Evolutionary conservation across 2,888 invertebrate species (phyloP).

Genomic region (Lasius platythorax): DNA sequence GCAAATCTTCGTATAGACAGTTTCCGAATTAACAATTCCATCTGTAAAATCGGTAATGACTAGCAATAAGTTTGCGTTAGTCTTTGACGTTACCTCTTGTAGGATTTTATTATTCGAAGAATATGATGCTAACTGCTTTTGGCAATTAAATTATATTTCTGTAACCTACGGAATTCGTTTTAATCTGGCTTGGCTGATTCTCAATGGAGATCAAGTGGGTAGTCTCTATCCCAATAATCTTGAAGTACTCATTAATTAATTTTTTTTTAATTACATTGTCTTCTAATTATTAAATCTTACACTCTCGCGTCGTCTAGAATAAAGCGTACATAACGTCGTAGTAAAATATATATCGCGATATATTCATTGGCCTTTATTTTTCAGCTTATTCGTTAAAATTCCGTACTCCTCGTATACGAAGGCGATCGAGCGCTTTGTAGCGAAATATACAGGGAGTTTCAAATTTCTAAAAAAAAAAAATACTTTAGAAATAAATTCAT

Average conservation of each 20-base stretch:
- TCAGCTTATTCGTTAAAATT: constrained; percentile 11
- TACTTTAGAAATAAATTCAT: neutral
- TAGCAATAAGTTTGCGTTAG: neutral
- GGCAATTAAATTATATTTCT: constrained; percentile 14
- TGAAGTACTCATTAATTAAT: neutral
- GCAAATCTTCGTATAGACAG: neutral
- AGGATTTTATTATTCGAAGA: neutral
- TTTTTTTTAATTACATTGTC: neutral
- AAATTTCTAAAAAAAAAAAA: neutral
- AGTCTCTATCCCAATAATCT: neutral
- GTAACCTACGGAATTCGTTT: neutral
- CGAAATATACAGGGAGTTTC: neutral
- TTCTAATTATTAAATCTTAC: neutral
- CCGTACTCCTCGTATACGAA: constrained; percentile 8
- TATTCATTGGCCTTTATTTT: constrained; percentile 37
- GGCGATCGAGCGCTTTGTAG: neutral
- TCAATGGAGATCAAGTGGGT: neutral
- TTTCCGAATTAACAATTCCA: neutral
- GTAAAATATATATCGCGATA: constrained; percentile 69
- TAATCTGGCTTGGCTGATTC: neutral
- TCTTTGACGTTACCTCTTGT: neutral
- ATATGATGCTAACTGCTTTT: neutral
- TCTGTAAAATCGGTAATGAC: neutral
- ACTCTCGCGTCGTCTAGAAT: constrained; percentile 4
- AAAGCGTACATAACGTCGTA: constrained; percentile 64